Conservation (phyloP, 2,888 invertebrate species). For the Conops quadrifasciatus region DNA sequence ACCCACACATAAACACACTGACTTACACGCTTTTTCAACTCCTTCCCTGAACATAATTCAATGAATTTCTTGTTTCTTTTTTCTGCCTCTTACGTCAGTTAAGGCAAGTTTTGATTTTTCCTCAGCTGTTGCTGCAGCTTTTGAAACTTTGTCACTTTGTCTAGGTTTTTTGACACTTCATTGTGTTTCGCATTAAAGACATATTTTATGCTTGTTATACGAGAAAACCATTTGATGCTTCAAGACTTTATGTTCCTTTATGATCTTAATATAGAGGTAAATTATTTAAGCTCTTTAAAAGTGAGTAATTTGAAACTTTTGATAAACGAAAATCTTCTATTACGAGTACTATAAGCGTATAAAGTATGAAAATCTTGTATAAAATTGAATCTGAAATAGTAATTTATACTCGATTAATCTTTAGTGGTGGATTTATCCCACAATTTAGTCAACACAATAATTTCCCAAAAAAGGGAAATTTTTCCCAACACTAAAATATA, state of each 20-base stretch:
- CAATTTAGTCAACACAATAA: no score
- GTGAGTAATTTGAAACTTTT: no score
- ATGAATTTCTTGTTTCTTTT: background rate
- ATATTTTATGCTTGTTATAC: no score
- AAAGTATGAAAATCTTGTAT: no score
- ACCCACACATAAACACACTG: slow-evolving; percentile 10
- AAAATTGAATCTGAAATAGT: no score
- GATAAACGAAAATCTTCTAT: no score
- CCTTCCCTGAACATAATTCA: slow-evolving; percentile 24
- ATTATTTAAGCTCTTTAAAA: no score
- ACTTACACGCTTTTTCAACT: background rate
- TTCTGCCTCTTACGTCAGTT: background rate
- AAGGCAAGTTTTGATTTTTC: slow-evolving; percentile 19
- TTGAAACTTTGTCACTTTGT: background rate
- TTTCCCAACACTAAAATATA: background rate
- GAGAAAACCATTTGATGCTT: no score
- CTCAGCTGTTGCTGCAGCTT: slow-evolving; percentile 5
- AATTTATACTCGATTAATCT: no score
- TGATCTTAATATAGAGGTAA: background rate
- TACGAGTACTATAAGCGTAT: no score
- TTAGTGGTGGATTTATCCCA: no score
- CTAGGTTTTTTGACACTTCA: slow-evolving; percentile 1
- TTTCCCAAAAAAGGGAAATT: background rate
- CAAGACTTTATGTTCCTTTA: no score
- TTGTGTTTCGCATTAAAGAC: background rate